A percentile compares a stretch with the other conserved stretches of the same genome.
These are phyloP conservation scores for Caranx ignobilis DNA, from an alignment of 2,113 vertebrate species.

Conservation along the genomic window DNA sequence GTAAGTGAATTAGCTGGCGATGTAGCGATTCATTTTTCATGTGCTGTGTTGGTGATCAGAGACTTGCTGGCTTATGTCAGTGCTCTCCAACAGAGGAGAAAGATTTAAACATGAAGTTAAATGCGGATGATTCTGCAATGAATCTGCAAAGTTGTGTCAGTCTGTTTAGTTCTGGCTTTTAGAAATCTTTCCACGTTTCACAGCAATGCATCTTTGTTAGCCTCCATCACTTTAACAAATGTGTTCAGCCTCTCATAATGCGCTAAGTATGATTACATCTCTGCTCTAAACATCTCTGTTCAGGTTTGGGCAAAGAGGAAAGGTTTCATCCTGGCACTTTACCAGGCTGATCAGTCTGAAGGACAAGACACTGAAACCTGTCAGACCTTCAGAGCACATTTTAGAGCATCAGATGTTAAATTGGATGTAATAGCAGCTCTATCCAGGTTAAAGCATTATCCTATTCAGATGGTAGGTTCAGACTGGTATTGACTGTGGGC, in stretches of 20 bases:
- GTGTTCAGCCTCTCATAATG: background rate
- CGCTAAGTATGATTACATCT: background rate
- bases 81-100: slow-evolving; percentile 31
- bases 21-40: slow-evolving; percentile 70
- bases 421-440: slow-evolving; percentile 19
- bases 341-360: background rate
- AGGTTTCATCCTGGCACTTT: background rate
- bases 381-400: slow-evolving; percentile 21
- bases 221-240: background rate
- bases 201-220: background rate
- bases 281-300: background rate
- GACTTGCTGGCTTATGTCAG: slow-evolving; percentile 54
- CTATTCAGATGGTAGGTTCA: slow-evolving; percentile 34
- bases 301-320: background rate
- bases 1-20: slow-evolving; percentile 68
- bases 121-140: slow-evolving; percentile 15
- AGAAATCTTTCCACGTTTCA: background rate
- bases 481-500: slow-evolving; percentile 47
- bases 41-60: slow-evolving; percentile 56
- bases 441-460: slow-evolving; percentile 47
- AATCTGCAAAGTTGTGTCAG: slow-evolving; percentile 25
- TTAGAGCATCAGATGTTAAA: slow-evolving; percentile 46
- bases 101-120: slow-evolving; percentile 32
- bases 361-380: slow-evolving; percentile 15
- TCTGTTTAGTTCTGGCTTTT: background rate